A percentile compares a stretch with the other conserved stretches of the same genome.
These are phyloP conservation scores for Haliaeetus leucogaster DNA, from an alignment of 2,113 vertebrate species.

Conservation along the genomic window DNA sequence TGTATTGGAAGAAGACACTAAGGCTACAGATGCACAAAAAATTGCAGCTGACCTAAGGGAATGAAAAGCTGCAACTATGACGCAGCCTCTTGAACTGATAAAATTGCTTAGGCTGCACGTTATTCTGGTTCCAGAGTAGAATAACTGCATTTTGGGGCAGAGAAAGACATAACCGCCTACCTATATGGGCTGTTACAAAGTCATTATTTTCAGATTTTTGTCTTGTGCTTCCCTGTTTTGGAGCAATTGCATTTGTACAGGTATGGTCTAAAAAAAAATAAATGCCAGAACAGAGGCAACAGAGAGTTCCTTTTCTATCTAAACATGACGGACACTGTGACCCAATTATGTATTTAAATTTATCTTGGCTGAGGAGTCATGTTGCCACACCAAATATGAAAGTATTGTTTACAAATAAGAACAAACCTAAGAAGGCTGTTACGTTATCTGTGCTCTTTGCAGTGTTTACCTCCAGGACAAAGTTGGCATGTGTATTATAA, in stretches of 20 bases:
- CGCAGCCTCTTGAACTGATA: background rate
- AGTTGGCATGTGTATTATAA: constrained; percentile 87
- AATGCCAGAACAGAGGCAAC: background rate
- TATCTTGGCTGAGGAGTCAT: background rate
- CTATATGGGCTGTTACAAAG: background rate
- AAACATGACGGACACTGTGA: background rate
- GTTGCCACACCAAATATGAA: background rate
- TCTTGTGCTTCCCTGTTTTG: background rate
- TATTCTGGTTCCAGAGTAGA: background rate
- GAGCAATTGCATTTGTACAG: background rate
- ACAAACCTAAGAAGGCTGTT: constrained; percentile 84
- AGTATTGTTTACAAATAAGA: background rate
- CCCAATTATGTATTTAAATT: background rate
- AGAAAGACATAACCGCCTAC: background rate
- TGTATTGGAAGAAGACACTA: background rate
- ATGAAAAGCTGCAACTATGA: background rate
- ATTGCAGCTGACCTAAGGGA: background rate
- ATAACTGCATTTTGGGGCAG: background rate
- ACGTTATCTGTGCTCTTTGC: constrained; percentile 86
- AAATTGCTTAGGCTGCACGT: background rate
- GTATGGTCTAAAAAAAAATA: background rate
- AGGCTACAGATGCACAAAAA: background rate
- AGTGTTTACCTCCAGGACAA: constrained; percentile 92
- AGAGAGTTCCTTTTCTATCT: background rate
- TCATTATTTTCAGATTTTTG: background rate